A percentile compares a stretch with the other conserved stretches of the same genome.
phyloP scores from a whole-genome alignment of 1,140 invertebrate genomes.

The Monomorium pharaonis region DNA sequence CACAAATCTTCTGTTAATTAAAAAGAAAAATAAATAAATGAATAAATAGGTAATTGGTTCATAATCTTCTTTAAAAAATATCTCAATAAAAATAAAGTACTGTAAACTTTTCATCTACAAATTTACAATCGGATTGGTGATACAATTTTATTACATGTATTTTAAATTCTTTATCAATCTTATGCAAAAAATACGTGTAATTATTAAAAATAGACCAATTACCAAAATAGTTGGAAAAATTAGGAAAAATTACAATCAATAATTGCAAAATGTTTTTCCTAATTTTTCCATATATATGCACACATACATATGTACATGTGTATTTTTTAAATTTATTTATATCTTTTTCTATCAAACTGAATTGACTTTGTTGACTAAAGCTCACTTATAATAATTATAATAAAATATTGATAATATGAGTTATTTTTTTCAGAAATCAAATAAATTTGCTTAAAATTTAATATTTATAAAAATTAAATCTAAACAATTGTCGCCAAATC shows the following conservation, averaged over 20 bases:
- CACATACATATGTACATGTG: too few relatives aligned
- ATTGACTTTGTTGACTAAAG: background rate
- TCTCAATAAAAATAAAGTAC: background rate
- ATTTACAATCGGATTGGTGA: background rate
- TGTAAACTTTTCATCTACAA: constrained; percentile 1
- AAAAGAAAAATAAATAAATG: constrained; percentile 14
- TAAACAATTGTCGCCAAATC: too few relatives aligned
- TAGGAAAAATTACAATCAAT: background rate
- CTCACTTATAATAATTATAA: background rate
- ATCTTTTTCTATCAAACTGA: background rate
- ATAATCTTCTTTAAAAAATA: background rate
- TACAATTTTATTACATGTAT: background rate
- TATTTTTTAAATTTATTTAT: constrained; percentile 17
- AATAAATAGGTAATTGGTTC: background rate
- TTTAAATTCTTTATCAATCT: background rate
- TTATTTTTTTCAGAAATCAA: background rate
- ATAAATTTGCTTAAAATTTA: too few relatives aligned
- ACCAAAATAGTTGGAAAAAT: background rate
- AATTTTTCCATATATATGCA: too few relatives aligned
- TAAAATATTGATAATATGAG: background rate
- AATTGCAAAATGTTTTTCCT: background rate
- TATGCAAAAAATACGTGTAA: background rate
- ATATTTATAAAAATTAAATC: too few relatives aligned
- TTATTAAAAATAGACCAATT: background rate
- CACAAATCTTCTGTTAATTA: background rate